Evolutionary conservation across 2,797 vertebrate genomes (phyloP).

Genomic region (Myotis pilosus): DNA sequence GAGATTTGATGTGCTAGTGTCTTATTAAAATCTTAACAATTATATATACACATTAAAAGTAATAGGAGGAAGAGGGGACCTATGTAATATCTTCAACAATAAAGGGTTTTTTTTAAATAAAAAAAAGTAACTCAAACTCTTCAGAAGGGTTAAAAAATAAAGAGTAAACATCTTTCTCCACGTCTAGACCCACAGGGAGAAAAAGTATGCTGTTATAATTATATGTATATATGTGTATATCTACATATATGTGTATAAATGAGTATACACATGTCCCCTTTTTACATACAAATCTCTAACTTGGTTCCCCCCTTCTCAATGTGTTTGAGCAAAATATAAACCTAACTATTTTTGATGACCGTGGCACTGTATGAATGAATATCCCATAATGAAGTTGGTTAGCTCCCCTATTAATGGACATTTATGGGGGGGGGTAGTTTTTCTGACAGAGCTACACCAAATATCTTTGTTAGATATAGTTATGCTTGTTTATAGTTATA

Average conservation of each 20-base stretch:
- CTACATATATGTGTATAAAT: neutral
- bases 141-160: neutral
- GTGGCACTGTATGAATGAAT: no score
- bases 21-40: neutral
- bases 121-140: neutral
- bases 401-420: fast-evolving
- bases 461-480: neutral
- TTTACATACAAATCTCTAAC: neutral
- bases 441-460: neutral
- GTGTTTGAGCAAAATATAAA: neutral
- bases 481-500: neutral
- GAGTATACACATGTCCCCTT: neutral
- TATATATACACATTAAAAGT: neutral
- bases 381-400: neutral
- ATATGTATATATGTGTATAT: neutral
- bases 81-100: no score
- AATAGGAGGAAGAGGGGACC: neutral
- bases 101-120: no score
- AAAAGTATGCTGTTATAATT: neutral
- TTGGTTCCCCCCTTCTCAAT: neutral
- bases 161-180: neutral
- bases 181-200: neutral
- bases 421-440: neutral
- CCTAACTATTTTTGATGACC: neutral
- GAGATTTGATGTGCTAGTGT: neutral